Percentiles rank a stretch among this genome's conserved stretches.
Evolutionary conservation across 2,113 vertebrate genomes (phyloP).

Genomic region (Progne subis): DNA sequence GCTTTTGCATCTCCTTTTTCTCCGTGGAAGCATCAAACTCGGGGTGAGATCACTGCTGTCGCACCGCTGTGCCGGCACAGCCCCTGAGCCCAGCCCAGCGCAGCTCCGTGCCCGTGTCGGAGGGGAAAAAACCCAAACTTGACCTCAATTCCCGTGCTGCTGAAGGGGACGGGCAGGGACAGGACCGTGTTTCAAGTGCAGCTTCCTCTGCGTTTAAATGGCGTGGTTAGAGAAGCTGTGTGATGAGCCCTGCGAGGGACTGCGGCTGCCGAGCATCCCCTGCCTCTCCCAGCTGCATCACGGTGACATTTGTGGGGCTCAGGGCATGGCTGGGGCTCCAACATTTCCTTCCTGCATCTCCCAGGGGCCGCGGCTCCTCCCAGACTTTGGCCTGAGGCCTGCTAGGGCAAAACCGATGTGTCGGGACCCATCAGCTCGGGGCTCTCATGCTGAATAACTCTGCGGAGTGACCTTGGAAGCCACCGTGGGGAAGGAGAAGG

Average conservation of each 20-base stretch:
- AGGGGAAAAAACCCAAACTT: neutral
- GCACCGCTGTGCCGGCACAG: neutral
- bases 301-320: neutral
- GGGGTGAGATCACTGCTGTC: neutral
- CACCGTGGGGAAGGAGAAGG: neutral
- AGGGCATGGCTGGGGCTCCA: neutral
- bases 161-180: neutral
- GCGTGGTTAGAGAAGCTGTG: neutral
- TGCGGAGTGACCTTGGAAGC: conserved; percentile 55
- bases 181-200: neutral
- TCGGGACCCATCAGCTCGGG: conserved; percentile 10
- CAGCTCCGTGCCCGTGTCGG: rapidly evolving
- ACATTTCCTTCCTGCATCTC: neutral
- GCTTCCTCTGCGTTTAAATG: neutral
- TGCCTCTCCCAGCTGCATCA: neutral
- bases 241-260: neutral
- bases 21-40: neutral
- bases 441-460: neutral
- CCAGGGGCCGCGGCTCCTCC: neutral
- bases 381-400: neutral
- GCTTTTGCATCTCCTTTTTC: rapidly evolving
- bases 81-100: neutral
- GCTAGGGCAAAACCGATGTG: neutral
- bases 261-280: neutral
- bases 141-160: neutral